Evolutionary conservation across 2,797 vertebrate species (phyloP), one percentile per base, ranked within the genome.

Genomic region (Sciurus vulgaris): DNA sequence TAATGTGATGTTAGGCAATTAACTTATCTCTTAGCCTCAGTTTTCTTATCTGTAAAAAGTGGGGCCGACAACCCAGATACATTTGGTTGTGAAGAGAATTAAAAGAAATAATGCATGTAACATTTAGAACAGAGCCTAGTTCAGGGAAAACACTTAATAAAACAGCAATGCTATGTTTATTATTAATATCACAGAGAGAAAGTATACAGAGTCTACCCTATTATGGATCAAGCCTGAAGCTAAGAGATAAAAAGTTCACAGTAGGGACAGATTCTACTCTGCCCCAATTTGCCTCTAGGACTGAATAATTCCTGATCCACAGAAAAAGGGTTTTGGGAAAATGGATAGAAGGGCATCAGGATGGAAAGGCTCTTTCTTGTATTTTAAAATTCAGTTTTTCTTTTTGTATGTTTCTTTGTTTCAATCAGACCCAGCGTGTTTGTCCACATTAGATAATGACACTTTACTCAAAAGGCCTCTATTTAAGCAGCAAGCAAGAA

Each of bases 281-380:
- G 54, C 35, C 56, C 54, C 82, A 83, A 30, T 78, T 33, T 88
- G 70, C 79, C 51, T 92, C 63, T 91, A 92, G 91, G 94, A 73
- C 97, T 96, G 73, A 83, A 49, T 78, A 96, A 95, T 90, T 91
- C 77, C 91, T 90, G 96, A 96, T 94, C 78, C 94, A 95, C 51
- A 94, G 77, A 88, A 96, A 93, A 94, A 81, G 69, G 89, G 94
- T 70, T 90, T 79, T 96, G 87, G 95, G 96, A 90, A 96, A 95
- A 97, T 96, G 97, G 82, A 97, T 86, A 97, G 96, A 97, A 98
- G 97, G 97, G 97, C 93, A 97, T 97, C 97, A 96, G 97, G 97
- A 98, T 98, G 97, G 97, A 98, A 98, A 98, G 96, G 93, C 97
- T 97, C 89, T 97, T 97, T 96, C 72, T 95, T 89, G 28, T 92